Conservation (phyloP, 1,140 invertebrate species). For the Aplysia californica region DNA sequence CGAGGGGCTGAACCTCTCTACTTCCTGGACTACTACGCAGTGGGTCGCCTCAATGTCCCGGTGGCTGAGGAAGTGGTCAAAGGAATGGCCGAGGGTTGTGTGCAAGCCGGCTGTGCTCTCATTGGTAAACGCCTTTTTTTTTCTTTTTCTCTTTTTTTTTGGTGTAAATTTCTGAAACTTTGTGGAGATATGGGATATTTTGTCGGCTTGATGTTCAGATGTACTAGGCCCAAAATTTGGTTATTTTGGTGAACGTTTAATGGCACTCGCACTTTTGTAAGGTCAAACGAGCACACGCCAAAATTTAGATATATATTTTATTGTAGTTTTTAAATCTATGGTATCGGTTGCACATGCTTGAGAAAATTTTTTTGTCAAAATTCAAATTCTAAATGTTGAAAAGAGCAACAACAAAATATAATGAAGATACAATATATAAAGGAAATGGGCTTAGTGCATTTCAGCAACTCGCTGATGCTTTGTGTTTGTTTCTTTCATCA, state of each 20-base stretch:
- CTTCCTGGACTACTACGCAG: conserved; percentile 97
- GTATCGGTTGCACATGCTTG: too few species aligned
- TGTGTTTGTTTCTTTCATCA: too few species aligned
- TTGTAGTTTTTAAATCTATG: too few species aligned
- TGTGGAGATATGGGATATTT: not conserved
- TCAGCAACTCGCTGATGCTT: too few species aligned
- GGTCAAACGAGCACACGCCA: not conserved
- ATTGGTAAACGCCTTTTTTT: conserved; percentile 74
- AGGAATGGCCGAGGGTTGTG: conserved; percentile 90
- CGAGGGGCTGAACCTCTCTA: conserved; percentile 95
- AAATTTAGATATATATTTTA: too few species aligned
- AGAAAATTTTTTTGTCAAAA: too few species aligned
- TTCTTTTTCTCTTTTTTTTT: not conserved
- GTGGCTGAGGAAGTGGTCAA: conserved; percentile 82
- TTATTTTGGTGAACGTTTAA: not conserved
- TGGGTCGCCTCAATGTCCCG: conserved; percentile 83
- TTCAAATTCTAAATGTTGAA: too few species aligned
- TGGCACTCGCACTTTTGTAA: not conserved
- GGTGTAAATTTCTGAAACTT: not conserved
- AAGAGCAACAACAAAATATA: too few species aligned
- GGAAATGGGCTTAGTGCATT: too few species aligned
- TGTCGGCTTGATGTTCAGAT: not conserved
- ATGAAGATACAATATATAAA: too few species aligned
- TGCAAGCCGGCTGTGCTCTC: conserved; percentile 86
- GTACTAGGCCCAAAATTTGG: not conserved